Evolutionary conservation across 2,113 vertebrate genomes (phyloP).

Genomic region (Shinisaurus crocodilurus): DNA sequence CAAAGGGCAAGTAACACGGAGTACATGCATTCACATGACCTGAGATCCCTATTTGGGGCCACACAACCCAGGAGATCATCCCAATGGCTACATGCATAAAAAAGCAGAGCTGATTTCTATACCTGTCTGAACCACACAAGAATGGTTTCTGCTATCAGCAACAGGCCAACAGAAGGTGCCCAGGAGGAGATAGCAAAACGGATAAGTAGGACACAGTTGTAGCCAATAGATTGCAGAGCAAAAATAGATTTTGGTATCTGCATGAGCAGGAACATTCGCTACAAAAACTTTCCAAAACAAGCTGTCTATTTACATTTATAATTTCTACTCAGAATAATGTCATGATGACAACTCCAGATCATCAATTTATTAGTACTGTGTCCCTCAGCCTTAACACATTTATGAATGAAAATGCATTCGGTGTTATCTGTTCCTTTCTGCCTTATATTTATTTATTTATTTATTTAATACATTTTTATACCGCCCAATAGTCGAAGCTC

Average conservation of each 20-base stretch:
- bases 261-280: background rate
- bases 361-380: background rate
- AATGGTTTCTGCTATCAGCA: background rate
- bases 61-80: background rate
- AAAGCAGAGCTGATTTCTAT: background rate
- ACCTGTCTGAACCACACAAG: background rate
- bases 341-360: background rate
- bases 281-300: constrained; percentile 35
- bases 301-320: constrained; percentile 9
- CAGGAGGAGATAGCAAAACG: background rate
- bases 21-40: background rate
- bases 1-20: background rate
- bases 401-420: background rate
- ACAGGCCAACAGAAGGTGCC: background rate
- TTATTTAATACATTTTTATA: too few species aligned
- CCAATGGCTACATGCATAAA: background rate
- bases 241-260: constrained; percentile 4
- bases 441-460: too few species aligned
- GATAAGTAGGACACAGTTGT: background rate
- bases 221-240: background rate
- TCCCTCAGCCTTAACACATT: background rate
- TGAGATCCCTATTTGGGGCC: background rate
- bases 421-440: background rate
- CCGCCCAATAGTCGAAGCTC: too few species aligned
- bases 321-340: background rate